phyloP scores from a whole-genome alignment of 2,797 vertebrate species.

The Sternotherus odoratus region DNA sequence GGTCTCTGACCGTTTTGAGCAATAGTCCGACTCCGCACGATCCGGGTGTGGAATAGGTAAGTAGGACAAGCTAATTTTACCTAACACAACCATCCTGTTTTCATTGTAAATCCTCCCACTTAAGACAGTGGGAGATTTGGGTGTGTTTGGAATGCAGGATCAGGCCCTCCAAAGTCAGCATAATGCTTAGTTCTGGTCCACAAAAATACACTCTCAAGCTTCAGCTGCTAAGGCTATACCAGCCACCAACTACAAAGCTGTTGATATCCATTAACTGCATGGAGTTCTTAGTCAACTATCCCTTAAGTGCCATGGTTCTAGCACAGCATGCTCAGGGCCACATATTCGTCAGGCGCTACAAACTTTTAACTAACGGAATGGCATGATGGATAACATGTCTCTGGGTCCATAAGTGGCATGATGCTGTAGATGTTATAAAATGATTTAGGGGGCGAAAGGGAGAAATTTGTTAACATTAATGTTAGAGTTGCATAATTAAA shows the following conservation, averaged over 20 bases:
- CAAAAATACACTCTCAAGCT: not conserved
- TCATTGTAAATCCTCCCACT: not conserved
- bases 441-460: not conserved
- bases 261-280: not conserved
- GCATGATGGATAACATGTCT: not conserved
- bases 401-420: fast-evolving
- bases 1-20: too few species aligned
- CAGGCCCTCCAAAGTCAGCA: not conserved
- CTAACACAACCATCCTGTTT: not conserved
- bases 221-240: not conserved
- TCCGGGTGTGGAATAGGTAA: too few species aligned
- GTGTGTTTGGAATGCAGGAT: not conserved
- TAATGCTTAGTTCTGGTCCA: fast-evolving
- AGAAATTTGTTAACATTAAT: not conserved
- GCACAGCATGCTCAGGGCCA: not conserved
- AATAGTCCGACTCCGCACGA: too few species aligned
- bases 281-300: not conserved
- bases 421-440: not conserved
- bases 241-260: not conserved
- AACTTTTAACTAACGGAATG: not conserved
- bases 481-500: not conserved
- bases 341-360: not conserved
- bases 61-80: too few species aligned
- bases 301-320: fast-evolving
- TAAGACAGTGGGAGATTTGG: not conserved